Evolutionary conservation across 2,797 vertebrate genomes (phyloP), one percentile per base, ranked within the genome.

Genomic region (Jordanella pulchra): DNA sequence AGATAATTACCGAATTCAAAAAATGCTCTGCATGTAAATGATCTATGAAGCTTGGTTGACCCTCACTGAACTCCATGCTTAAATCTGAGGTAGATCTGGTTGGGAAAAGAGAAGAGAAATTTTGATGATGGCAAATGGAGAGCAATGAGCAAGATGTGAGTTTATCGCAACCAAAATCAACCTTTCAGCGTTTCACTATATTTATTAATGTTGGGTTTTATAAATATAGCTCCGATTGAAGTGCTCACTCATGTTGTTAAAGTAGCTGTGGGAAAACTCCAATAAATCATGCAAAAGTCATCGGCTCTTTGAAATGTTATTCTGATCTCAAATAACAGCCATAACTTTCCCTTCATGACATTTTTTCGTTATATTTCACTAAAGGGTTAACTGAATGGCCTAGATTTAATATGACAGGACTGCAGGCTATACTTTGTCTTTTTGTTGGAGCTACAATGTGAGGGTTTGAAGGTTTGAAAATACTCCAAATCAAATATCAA

Each of bases 371-470:
- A 39, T 51, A 44, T 35, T 39, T 39, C 35, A 39, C 35, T 39
- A 39, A 39, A 39, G 35, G 78, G 61, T 56, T 65, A 9, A 66
- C 47, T 78, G 70, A 84, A 86, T 85, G 75, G 68, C 68, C 55
- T 65, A 53, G 80, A 66, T 13, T 71, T 78, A 80, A 70, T 73
- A 75, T 77, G 84, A 79, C 73, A 78, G 75, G 60, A 42, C 79
- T 79, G 86, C 88, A 86, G 92, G 79, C 67, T 39, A 15, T 78
- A 67, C 73, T 83, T 84, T 66, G 73, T 83, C 85, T 87, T 89
- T 60, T 89, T 89, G 85, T 87, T 78, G 78, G 67, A 78, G 64
- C 47, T 66, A 75, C 79, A 80, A 70, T 87, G 83, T 86, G 65
- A 75, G 65, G 69, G 53, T 82, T 74, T 12, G 45, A 2, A 23